Evolutionary conservation across 2,113 vertebrate species (phyloP), one percentile per base, ranked within the genome.

Genomic region (Pachyramphus minor): DNA sequence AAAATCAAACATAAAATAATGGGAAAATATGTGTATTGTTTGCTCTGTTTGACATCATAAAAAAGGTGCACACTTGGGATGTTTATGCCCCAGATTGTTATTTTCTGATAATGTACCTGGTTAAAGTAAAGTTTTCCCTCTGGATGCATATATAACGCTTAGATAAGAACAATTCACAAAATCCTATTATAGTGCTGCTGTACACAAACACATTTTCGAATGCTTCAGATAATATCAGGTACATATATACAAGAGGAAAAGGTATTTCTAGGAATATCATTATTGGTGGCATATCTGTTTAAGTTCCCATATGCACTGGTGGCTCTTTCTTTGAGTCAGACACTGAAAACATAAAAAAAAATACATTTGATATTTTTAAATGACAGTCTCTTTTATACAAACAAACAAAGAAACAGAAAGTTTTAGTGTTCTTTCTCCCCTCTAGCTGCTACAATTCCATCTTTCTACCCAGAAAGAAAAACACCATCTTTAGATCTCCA

Each of bases 121-220:
- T 87, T 94, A 96, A 95, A 95, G 95, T 93, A 95, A 97, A 97
- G 93, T 95, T 97, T 97, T 96, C 97, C 96, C 96, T 91, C 96
- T 92, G 95, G 96, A 96, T 97, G 90, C 87, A 95, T 90, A 90
- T 39, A 89, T 85, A 95, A 95, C 10, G 5, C 52, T 89, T 89
- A 94, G 92, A 88, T 96, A 96, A 95, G 89, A 97, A 94, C 93
- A 96, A 97, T 90, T 90, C 96, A 91, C 85, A 94, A 94, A 96
- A 91, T 96, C 89, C 91, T 96, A 95, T 83, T 86, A 81, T 90
- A 89, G 83, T 71, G 49, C 64, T 82, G 89, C 50, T 89, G 59
- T 74, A 89, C 58, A 79, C 93, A 96, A 95, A 93, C 89, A 92
- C 93, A 79, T 94, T 96, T 88, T 96, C 5, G 4, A 67, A 97